These are phyloP conservation scores for Limenitis arthemis DNA, from an alignment of 2,888 invertebrate species.

Conservation along the genomic window DNA sequence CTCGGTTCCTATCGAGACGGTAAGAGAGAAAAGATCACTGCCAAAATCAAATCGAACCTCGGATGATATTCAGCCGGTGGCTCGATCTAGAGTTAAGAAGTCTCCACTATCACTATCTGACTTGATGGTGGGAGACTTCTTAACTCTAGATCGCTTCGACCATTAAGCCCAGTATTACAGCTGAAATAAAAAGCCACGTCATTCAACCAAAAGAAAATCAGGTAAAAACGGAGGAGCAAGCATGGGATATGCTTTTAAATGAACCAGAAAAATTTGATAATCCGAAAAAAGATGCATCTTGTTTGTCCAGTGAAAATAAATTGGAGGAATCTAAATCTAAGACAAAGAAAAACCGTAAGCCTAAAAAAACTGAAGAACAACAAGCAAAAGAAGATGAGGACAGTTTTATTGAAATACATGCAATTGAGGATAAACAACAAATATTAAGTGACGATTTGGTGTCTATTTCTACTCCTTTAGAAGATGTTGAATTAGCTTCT, in stretches of 20 bases:
- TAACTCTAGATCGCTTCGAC: too few species aligned
- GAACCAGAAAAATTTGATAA: constrained; percentile 40
- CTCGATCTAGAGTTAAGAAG: constrained; percentile 47
- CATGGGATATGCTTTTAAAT: constrained; percentile 58
- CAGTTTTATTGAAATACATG: constrained; percentile 63
- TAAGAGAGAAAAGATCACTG: constrained; percentile 41
- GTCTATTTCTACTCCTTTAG: constrained; percentile 54
- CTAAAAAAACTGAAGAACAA: constrained; percentile 44
- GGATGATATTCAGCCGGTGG: constrained; percentile 51
- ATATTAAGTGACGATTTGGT: constrained; percentile 51
- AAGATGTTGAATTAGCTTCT: constrained; percentile 41
- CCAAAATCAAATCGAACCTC: constrained; percentile 42
- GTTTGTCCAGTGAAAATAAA: constrained; percentile 29
- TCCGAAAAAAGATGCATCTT: constrained; percentile 27
- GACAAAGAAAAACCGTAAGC: constrained; percentile 47
- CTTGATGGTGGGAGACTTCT: too few species aligned
- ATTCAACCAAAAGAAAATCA: constrained; percentile 6
- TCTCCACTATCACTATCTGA: constrained; percentile 57
- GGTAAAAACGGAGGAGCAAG: constrained; percentile 57
- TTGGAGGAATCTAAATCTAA: constrained; percentile 48
- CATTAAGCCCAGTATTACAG: neutral
- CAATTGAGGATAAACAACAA: constrained; percentile 55
- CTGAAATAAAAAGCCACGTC: constrained; percentile 1
- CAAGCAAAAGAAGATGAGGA: constrained; percentile 52
- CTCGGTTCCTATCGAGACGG: constrained; percentile 35